Evolutionary conservation across 2,888 invertebrate genomes (phyloP).

Genomic region (Polyommatus icarus): DNA sequence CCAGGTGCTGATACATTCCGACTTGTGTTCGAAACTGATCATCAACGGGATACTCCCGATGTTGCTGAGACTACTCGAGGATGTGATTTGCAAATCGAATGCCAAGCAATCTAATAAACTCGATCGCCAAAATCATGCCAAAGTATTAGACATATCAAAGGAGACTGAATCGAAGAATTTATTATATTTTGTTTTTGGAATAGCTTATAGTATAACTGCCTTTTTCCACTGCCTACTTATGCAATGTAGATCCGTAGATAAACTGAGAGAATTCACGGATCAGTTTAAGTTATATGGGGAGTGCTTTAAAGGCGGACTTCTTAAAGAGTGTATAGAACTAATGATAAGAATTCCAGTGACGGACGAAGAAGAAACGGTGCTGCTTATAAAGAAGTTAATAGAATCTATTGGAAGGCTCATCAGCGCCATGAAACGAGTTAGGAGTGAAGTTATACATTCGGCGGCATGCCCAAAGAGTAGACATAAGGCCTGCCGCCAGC

Average conservation of each 20-base stretch:
- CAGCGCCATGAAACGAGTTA: conserved; percentile 77
- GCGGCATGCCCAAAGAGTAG: conserved; percentile 73
- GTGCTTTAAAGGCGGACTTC: conserved; percentile 79
- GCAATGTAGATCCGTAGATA: conserved; percentile 76
- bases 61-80: conserved; percentile 80
- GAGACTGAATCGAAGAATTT: conserved; percentile 72
- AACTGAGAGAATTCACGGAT: conserved; percentile 78
- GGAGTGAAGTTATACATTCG: conserved; percentile 79
- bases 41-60: conserved; percentile 82
- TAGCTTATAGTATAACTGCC: conserved; percentile 79
- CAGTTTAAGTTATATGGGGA: conserved; percentile 81
- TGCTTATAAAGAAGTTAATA: conserved; percentile 76
- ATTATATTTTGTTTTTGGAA: conserved; percentile 82
- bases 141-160: conserved; percentile 47
- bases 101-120: conserved; percentile 51
- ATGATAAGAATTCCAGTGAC: conserved; percentile 75
- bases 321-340: conserved; percentile 77
- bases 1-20: conserved; percentile 74
- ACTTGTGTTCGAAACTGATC: conserved; percentile 79
- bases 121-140: conserved; percentile 50
- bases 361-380: conserved; percentile 59
- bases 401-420: conserved; percentile 80
- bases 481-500: conserved; percentile 74
- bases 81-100: conserved; percentile 67
- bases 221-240: conserved; percentile 81